These are phyloP conservation scores for Sylvia borin DNA, from an alignment of 2,797 vertebrate species.

Conservation along the genomic window DNA sequence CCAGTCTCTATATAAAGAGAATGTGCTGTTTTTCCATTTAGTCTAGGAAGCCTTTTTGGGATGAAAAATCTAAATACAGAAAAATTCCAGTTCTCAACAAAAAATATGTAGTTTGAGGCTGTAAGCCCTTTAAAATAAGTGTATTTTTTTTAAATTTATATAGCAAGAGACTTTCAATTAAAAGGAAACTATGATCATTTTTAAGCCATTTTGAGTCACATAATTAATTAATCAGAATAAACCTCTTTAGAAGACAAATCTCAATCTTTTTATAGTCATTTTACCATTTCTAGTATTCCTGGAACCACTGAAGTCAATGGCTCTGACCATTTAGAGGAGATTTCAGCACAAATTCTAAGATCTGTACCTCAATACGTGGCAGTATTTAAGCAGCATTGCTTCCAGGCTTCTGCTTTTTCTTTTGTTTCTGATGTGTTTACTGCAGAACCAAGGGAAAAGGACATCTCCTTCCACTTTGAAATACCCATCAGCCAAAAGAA, in stretches of 20 bases:
- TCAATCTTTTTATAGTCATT: background rate
- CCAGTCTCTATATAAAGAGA: background rate
- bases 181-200: background rate
- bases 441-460: background rate
- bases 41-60: accelerated
- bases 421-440: background rate
- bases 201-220: background rate
- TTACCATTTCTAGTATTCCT: background rate
- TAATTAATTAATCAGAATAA: background rate
- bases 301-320: background rate
- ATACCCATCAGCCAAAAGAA: background rate
- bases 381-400: background rate
- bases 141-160: background rate
- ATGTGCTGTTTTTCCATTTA: background rate
- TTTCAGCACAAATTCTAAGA: background rate
- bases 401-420: background rate
- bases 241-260: background rate
- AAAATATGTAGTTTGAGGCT: background rate
- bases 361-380: background rate
- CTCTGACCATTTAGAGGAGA: background rate
- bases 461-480: background rate
- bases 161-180: background rate
- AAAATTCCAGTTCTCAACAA: background rate
- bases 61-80: background rate
- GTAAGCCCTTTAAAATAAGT: background rate